phyloP scores from a whole-genome alignment of 2,113 vertebrate species.

The Sardina pilchardus region DNA sequence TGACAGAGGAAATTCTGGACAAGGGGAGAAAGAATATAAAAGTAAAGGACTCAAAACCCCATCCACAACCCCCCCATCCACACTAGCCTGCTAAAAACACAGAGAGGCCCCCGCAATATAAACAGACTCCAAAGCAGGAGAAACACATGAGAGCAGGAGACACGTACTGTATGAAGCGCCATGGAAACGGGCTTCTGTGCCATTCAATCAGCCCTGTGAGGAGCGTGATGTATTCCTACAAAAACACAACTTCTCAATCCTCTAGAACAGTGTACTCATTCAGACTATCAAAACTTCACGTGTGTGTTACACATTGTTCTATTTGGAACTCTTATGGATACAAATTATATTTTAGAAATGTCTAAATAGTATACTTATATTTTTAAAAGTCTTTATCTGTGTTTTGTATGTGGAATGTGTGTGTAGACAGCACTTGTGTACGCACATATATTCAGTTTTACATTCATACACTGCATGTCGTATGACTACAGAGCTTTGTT shows the following conservation, averaged over 20 bases:
- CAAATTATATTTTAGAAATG: neutral
- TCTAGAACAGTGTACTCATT: neutral
- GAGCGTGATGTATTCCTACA: neutral
- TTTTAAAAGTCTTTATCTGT: neutral
- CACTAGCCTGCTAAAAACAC: slow-evolving; percentile 17
- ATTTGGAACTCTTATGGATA: neutral
- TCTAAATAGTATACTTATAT: neutral
- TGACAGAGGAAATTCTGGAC: slow-evolving; percentile 20
- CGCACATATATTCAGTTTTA: slow-evolving; percentile 30
- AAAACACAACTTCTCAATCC: neutral
- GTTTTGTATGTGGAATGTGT: too few relatives aligned
- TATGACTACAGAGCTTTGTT: neutral
- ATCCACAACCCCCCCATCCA: neutral
- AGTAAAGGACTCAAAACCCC: slow-evolving; percentile 29
- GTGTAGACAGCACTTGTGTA: too few relatives aligned
- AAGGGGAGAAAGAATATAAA: slow-evolving; percentile 28
- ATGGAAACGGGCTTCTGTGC: neutral
- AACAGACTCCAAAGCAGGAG: slow-evolving; percentile 19
- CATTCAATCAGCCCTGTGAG: neutral
- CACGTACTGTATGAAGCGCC: neutral
- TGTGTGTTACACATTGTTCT: neutral
- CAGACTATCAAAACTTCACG: neutral
- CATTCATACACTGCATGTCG: neutral
- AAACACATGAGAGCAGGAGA: neutral
- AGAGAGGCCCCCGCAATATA: neutral